Base-by-base conservation (phyloP, 2,888 invertebrate genomes). In the Polymixis flavicincta region DNA sequence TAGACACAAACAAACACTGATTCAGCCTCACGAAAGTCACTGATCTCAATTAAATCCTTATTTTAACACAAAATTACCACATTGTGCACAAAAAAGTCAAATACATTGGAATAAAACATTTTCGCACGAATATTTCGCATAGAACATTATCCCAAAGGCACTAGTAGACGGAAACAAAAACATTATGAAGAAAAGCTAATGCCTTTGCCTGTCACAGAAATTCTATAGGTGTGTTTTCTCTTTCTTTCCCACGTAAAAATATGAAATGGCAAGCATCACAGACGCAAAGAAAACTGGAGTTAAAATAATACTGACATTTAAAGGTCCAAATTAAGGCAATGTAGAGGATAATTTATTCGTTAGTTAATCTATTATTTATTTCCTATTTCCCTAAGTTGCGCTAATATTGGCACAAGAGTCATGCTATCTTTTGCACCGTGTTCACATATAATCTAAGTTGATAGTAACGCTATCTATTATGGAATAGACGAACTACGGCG, bases 141-240 rank as follows among this genome's bases (percentile, higher is more conserved):
- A 52, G 25, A 71, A 78, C 61, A 72, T 60, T 72, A 48, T 50
- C 63, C 11, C 72, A 75, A 80, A 86, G 85, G 87, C 88, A 87
- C 87, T 74, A 14, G 13, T 67, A 85, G 80, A 64, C 78, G 77
- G 78, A 71, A 82, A 83, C 73, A 78, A 80, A 84, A 79, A 87
- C 76, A 78, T 19, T 76, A 65, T 70, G 54, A 72, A 67, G 48
- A 74, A 73, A 63, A 80, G 48, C 57, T 22, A 19, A 48, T 59
- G 54, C 59, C 61, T 72, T 65, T 57, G 66, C 71, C 25, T 52
- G 60, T 25, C 50, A 70, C 59, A 76, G 71, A 73, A 81, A 83
- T 78, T 70, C 75, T 77, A 50, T 60, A 70, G 45, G 25, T 70
- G 14, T 68, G 8, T 11, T 73, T 48, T 82, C 88, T 72, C 86